phyloP scores from a whole-genome alignment of 2,113 vertebrate genomes.

The Leptobrachium ailaonicum region DNA sequence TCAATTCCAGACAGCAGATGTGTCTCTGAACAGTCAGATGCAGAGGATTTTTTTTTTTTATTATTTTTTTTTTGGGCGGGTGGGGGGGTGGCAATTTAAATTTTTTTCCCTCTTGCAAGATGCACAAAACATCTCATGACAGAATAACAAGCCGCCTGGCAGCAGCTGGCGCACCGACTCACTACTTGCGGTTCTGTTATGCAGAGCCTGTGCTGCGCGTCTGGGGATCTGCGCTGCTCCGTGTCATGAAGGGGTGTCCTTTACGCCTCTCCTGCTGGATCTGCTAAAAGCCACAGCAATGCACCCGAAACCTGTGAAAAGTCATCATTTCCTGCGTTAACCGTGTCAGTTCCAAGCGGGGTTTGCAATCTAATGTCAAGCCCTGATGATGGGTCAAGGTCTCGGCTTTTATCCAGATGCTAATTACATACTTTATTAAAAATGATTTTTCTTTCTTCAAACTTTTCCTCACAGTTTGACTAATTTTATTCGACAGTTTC shows the following conservation, averaged over 20 bases:
- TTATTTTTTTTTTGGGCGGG: not conserved
- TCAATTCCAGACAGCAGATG: constrained; percentile 35
- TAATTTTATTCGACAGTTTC: too few relatives aligned
- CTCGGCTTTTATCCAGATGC: too few relatives aligned
- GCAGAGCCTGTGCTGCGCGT: not conserved
- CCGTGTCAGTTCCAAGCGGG: too few relatives aligned
- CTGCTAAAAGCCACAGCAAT: too few relatives aligned
- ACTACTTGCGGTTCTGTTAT: not conserved
- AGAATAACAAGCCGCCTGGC: constrained; percentile 4
- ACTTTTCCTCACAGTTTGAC: too few relatives aligned
- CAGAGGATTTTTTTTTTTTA: not conserved
- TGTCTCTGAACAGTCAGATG: constrained; percentile 10
- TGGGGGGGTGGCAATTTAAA: too few relatives aligned
- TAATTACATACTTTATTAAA: too few relatives aligned
- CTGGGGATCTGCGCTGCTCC: not conserved
- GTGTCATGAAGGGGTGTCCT: not conserved
- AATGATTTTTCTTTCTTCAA: too few relatives aligned
- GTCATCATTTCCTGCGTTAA: too few relatives aligned
- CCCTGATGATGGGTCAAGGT: too few relatives aligned
- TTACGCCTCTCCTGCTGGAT: constrained; percentile 1
- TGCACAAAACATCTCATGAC: not conserved
- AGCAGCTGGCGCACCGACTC: not conserved
- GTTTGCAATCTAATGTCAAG: too few relatives aligned
- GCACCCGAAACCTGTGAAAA: too few relatives aligned
- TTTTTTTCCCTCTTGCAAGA: not conserved